These are phyloP conservation scores for Plectus sambesii DNA, from an alignment of 1,140 invertebrate species.

Conservation along the genomic window DNA sequence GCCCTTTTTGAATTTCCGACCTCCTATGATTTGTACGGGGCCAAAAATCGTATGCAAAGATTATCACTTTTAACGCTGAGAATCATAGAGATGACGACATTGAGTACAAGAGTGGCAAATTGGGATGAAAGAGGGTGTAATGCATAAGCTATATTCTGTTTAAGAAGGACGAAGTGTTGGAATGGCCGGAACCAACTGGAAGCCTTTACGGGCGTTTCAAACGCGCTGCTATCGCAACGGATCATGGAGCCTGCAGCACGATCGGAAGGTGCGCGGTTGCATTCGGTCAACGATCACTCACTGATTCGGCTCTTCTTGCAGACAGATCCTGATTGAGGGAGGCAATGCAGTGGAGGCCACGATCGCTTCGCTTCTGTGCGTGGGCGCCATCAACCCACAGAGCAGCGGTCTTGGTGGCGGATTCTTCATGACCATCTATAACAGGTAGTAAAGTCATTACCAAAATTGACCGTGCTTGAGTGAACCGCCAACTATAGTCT, in stretches of 20 bases:
- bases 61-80: too few relatives aligned
- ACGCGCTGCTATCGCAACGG: constrained; percentile 37
- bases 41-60: background rate
- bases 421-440: constrained; percentile 69
- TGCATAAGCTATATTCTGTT: constrained; percentile 18
- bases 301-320: constrained; percentile 45
- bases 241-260: constrained; percentile 42
- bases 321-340: constrained; percentile 62
- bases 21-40: constrained; percentile 10
- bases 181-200: constrained; percentile 31
- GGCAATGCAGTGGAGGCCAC: constrained; percentile 79
- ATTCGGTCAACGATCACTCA: background rate
- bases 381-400: constrained; percentile 69
- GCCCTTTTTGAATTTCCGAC: constrained; percentile 2
- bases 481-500: too few relatives aligned
- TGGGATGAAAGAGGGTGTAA: constrained; percentile 15
- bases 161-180: constrained; percentile 12
- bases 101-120: background rate
- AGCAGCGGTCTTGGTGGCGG: constrained; percentile 79
- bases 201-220: constrained; percentile 35
- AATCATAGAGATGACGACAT: background rate
- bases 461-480: too few relatives aligned
- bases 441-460: too few relatives aligned
- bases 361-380: constrained; percentile 70
- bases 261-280: constrained; percentile 29